Conservation (phyloP, 2,888 invertebrate species). For the Metellina segmentata region DNA sequence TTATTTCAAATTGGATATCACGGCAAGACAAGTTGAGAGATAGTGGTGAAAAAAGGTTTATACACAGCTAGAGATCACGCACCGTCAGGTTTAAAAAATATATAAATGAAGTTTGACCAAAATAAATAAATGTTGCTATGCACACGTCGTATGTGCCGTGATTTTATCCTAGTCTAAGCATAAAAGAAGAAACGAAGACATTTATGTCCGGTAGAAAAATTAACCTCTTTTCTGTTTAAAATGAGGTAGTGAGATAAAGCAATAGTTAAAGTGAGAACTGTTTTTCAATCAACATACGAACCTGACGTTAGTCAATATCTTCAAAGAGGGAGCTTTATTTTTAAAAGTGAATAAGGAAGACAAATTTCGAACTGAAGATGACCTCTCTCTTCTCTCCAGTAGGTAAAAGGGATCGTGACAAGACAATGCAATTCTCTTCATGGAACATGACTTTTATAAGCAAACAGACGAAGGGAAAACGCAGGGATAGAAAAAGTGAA, state of each 20-base stretch:
- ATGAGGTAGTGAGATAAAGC: background rate
- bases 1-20: too few relatives aligned
- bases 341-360: background rate
- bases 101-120: too few relatives aligned
- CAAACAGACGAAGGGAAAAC: slow-evolving; percentile 43
- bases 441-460: slow-evolving; percentile 69
- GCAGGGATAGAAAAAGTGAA: background rate
- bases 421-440: slow-evolving; percentile 44
- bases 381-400: slow-evolving; percentile 18
- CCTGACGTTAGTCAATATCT: too few relatives aligned
- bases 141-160: too few relatives aligned
- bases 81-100: too few relatives aligned
- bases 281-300: background rate
- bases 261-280: background rate
- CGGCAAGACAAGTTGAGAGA: too few relatives aligned
- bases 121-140: too few relatives aligned
- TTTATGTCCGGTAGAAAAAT: too few relatives aligned
- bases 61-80: too few relatives aligned
- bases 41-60: too few relatives aligned
- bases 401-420: slow-evolving; percentile 32
- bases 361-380: background rate
- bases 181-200: too few relatives aligned
- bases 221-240: background rate
- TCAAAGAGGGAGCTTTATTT: background rate
- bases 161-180: too few relatives aligned